Base-by-base conservation (phyloP, 2,888 invertebrate species). In the Hyposoter dolosus region DNA sequence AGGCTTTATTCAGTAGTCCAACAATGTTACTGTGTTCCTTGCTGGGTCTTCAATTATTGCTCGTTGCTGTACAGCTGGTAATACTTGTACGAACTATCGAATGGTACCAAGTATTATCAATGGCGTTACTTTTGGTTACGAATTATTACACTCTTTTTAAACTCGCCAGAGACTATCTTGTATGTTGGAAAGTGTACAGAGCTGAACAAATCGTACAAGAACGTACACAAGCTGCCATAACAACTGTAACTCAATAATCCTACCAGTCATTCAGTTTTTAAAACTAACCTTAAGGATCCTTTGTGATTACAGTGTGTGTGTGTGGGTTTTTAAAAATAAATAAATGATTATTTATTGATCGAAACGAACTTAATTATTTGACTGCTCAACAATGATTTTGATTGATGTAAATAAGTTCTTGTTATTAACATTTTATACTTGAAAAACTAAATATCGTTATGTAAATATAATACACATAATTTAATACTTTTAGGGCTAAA, bases 71-170 rank as follows among this genome's bases (percentile, higher is more conserved):
- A 69, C 98, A 99, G 94, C 95, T 99, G 83, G 96, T 97, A 77
- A 95, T 98, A 47, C 95, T 99, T 15, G 95, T 98, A 90, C 96
- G 97, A 88, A 97, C 97, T 19, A 95, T 96, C 56, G 97, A 98
- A 90, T 99, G 99, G 99, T 98, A 99, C 94, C 97, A 98, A 93
- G 96, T 98, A 85, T 94, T 99, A 69, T 97, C 99, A 2, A 95
- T 98, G 90, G 96, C 98, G 6, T 95, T 98, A 84, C 95, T 99
- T 69, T 95, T 99, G 50, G 97, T 98, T 92, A 97, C 98, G 87
- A 99, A 99, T 94, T 98, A 99, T 94, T 97, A 98, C 92, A 97
- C 98, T 0, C 95, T 99, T 66, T 99, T 98, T 94, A 98, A 98
- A 94, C 95, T 99, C 89, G 95, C 97, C 45, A 95, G 99, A 65